phyloP scores from a whole-genome alignment of 2,888 invertebrate genomes.

The Cantharis rufa region DNA sequence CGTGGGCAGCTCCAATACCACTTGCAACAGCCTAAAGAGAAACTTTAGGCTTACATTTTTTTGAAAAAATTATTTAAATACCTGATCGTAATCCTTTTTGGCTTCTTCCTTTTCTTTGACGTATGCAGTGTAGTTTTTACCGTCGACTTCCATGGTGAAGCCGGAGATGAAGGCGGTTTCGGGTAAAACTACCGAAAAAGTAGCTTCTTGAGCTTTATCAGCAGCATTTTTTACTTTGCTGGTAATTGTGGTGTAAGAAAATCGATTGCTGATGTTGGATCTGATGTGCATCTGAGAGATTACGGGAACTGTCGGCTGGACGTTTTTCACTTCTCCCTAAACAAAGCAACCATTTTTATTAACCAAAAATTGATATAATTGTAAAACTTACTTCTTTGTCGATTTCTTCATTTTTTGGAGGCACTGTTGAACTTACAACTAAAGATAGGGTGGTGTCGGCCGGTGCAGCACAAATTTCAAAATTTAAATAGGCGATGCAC shows the following conservation, averaged over 20 bases:
- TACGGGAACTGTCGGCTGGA: conserved; percentile 40
- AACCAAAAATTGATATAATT: no score
- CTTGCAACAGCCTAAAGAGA: conserved; percentile 58
- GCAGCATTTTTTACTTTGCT: conserved; percentile 68
- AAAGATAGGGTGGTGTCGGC: neutral
- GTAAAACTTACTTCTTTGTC: neutral
- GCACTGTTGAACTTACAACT: neutral
- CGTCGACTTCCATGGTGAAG: conserved; percentile 69
- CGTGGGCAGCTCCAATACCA: conserved; percentile 65
- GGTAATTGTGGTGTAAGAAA: conserved; percentile 67
- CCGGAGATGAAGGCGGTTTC: conserved; percentile 73
- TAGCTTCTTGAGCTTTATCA: conserved; percentile 63
- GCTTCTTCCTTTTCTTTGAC: conserved; percentile 69
- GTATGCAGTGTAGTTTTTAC: conserved; percentile 66
- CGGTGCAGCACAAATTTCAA: neutral
- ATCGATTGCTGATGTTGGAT: conserved; percentile 67
- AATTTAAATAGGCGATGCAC: neutral
- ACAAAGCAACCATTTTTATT: neutral
- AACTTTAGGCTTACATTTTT: neutral
- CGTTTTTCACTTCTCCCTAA: neutral
- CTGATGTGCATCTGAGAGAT: conserved; percentile 65
- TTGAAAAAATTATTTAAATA: conserved; percentile 25
- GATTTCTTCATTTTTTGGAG: neutral
- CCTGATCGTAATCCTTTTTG: conserved; percentile 56
- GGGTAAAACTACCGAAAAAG: conserved; percentile 69